Base-by-base conservation (phyloP, 30 jellyfish, hydroid and myxozoan genomes). In the Cassiopea xamachana region DNA sequence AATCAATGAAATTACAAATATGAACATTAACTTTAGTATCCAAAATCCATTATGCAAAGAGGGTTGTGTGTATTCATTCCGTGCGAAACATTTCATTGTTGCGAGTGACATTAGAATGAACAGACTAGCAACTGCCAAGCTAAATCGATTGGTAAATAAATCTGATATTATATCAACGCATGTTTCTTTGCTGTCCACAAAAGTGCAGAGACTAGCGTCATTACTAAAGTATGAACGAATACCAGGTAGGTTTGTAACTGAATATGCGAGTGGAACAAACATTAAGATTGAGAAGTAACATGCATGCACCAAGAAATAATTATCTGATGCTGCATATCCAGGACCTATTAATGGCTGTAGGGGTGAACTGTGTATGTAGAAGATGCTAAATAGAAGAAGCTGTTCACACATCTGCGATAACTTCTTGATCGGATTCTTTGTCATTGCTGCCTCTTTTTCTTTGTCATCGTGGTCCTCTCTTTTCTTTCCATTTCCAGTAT, bases 261-360 rank as follows among this genome's bases (percentile, higher is more conserved):
- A 51, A 45, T 75, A 85, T 39, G 93, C 91, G 9, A 85, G 77
- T 1, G 92, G 94, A 49, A 91, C 82, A 72, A 84, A 84, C 19
- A 76, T 60, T 39, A 76, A 19, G 17, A 91, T 76, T 47, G 81
- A 87, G 2, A 84, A 72, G 47, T 91, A 91, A 72, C 92, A 79
- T 19, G 91, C 92, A 60, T 91, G 97, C 2, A 82, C 92, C 12
- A 85, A 60, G 12, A 78, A 7, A 72, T 60, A 75, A 27, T 75
- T 67, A 1, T 74, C 89, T 47, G 62, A 44, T 15, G 67, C 50
- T 43, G 80, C 80, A 69, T 76, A 46, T 10, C 97, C 98, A 5
- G 98, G 98, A 2, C 98, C 98, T 59, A 94, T 94, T 14, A 94
- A 94, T 61, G 93, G 78, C 77, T 89, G 95, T 81, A 89, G 71